These are phyloP conservation scores for Rotaria sp. DNA, from an alignment of 2,888 invertebrate species.

Conservation along the genomic window DNA sequence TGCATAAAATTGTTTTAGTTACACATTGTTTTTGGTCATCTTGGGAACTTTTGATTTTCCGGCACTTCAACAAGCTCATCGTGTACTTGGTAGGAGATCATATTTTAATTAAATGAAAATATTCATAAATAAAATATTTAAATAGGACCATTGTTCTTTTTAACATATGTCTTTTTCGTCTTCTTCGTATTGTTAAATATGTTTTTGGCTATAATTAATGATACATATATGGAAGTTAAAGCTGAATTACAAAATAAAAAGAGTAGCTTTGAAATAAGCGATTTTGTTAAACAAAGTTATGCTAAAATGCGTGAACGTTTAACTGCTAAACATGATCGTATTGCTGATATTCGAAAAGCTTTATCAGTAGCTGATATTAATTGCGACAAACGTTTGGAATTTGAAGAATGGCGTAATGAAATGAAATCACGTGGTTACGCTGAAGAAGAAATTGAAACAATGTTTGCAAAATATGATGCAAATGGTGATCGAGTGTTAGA, in stretches of 20 bases:
- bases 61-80: conserved; percentile 62
- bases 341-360: conserved; percentile 52
- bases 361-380: conserved; percentile 50
- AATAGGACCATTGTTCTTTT: conserved; percentile 65
- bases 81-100: conserved; percentile 48
- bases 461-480: conserved; percentile 41
- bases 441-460: conserved; percentile 56
- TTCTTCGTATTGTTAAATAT: conserved; percentile 68
- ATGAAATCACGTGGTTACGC: conserved; percentile 58
- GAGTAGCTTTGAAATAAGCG: conserved; percentile 58
- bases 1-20: conserved; percentile 43
- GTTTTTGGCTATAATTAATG: conserved; percentile 69
- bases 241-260: conserved; percentile 59
- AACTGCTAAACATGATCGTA: conserved; percentile 49
- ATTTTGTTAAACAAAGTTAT: conserved; percentile 57
- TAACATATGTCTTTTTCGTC: conserved; percentile 66
- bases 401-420: conserved; percentile 52
- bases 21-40: conserved; percentile 64
- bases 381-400: conserved; percentile 44
- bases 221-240: conserved; percentile 66
- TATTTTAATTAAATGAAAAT: background rate
- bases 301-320: conserved; percentile 55
- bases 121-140: conserved; percentile 34
- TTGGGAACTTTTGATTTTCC: conserved; percentile 66
- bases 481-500: conserved; percentile 48